Evolutionary conservation across 2,888 invertebrate species (phyloP).

Genomic region (Caenorhabditis angaria): DNA sequence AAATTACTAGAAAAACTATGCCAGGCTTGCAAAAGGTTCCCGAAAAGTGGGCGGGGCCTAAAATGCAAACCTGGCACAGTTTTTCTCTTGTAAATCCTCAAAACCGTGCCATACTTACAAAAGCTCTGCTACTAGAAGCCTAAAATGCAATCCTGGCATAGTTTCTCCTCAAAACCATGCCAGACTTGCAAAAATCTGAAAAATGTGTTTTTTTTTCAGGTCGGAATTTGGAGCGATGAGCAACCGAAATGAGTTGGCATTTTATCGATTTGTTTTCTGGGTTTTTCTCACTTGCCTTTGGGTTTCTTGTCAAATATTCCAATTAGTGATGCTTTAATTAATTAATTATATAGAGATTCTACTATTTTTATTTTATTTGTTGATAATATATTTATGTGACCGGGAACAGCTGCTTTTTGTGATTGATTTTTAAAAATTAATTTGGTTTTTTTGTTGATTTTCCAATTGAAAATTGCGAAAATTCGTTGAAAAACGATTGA

Average conservation of each 20-base stretch:
- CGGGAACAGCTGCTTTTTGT: no score
- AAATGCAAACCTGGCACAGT: no score
- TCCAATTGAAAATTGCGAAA: neutral
- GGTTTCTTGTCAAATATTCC: neutral
- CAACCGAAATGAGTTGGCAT: conserved; percentile 15
- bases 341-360: conserved; percentile 10
- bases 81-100: no score
- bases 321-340: neutral
- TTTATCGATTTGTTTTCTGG: conserved; percentile 8
- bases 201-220: conserved; percentile 20
- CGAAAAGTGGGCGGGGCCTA: no score
- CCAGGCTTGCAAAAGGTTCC: no score
- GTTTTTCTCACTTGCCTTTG: conserved; percentile 7
- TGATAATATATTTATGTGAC: neutral
- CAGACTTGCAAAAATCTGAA: no score
- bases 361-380: conserved; percentile 1
- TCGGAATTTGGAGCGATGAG: conserved; percentile 32
- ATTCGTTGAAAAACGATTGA: conserved; percentile 17
- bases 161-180: no score
- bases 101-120: no score
- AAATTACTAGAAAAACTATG: no score
- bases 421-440: conserved; percentile 5
- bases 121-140: no score
- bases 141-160: no score
- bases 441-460: neutral